Base-by-base conservation (phyloP, 1,140 invertebrate species). In the Trigoniulus corallinus region DNA sequence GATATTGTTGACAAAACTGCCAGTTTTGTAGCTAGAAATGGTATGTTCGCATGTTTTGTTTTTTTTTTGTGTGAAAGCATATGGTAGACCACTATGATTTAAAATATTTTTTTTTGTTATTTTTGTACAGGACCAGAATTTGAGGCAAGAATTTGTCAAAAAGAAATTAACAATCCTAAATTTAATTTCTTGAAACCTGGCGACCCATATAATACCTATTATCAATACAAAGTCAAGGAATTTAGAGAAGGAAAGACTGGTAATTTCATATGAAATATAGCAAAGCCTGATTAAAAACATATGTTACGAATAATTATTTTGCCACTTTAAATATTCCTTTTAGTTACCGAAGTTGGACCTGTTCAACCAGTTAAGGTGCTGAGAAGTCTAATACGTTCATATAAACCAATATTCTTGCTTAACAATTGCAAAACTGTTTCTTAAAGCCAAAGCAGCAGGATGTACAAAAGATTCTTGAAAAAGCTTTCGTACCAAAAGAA, bases 1-100 rank as follows among this genome's bases (percentile, higher is more conserved):
- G 86, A 96, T 73, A 97, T 97, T 67, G 94, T 98, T 61, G 93
- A 98, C 67, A 97, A 97, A 71, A 92, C 94, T 62, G 95, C 95
- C 1, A 89, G 85, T 70, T 98, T 98, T 64, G 94, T 98, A 2
- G 94, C 94, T 2, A 77, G 92, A 61, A 98, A 98, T 81, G 95
- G 94, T 57, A 47, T 49, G 48, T 24, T 29, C 34, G 10, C 24
- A 39, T 18, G 18, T 13, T 39, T 18, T 39, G 18, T 39, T 12
- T 39, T 39, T 13, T 39, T 39, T 12, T 39, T 39, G 12, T 39
- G 37, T 18, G 12, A 39, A 13, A 37, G 37, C 20, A 21, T n/a
- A n/a, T n/a, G n/a, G n/a, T n/a, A n/a, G n/a, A n/a, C n/a, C n/a
- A n/a, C n/a, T n/a, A n/a, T n/a, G n/a, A n/a, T n/a, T n/a, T n/a